Evolutionary conservation across 2,113 vertebrate genomes (phyloP).

Genomic region (Colinus virginianus): DNA sequence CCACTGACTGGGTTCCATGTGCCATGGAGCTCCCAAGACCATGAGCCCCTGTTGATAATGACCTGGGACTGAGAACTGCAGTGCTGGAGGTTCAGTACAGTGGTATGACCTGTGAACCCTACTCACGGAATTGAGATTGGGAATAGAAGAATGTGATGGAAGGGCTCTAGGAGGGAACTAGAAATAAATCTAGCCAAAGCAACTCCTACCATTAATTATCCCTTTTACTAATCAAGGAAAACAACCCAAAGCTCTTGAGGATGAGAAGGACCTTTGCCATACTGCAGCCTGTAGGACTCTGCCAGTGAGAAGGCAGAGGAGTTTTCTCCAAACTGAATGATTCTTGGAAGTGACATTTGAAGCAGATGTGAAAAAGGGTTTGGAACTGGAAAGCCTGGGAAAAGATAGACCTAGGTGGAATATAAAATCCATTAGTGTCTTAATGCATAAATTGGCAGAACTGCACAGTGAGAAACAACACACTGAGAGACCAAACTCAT

Average conservation of each 20-base stretch:
- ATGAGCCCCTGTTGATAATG: neutral
- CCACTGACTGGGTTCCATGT: neutral
- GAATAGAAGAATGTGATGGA: neutral
- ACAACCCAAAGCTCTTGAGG: neutral
- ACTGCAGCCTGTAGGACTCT: neutral
- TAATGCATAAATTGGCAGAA: conserved; percentile 64
- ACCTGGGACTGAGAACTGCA: neutral
- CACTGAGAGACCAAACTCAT: neutral
- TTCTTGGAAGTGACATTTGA: conserved; percentile 20
- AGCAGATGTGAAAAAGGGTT: neutral
- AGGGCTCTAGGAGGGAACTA: neutral
- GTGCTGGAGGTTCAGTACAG: neutral
- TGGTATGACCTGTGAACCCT: neutral
- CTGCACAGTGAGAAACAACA: conserved; percentile 9
- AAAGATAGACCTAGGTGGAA: conserved; percentile 7
- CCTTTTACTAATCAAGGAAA: neutral
- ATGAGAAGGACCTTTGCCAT: neutral
- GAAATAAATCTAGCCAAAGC: neutral
- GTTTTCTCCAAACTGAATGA: neutral
- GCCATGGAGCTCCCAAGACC: neutral
- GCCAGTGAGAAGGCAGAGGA: neutral
- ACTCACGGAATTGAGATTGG: neutral
- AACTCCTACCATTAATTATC: neutral
- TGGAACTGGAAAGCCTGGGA: neutral
- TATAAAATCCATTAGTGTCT: conserved; percentile 37